These are phyloP conservation scores for Parnassius mnemosyne DNA, from an alignment of 2,888 invertebrate genomes.

Conservation along the genomic window DNA sequence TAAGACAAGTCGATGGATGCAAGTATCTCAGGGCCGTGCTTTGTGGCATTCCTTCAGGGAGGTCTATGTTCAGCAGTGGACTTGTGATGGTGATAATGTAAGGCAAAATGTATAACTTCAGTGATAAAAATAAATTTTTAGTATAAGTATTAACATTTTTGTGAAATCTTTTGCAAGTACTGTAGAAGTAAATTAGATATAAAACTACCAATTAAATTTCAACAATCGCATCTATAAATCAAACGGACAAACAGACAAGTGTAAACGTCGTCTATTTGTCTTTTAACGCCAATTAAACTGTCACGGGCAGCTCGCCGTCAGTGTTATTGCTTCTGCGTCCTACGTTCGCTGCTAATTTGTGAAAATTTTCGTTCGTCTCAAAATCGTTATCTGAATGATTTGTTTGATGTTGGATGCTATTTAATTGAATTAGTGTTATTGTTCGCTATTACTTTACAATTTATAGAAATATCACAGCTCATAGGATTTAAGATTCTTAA, in stretches of 20 bases:
- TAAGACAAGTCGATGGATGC: too few relatives aligned
- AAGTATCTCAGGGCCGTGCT: too few relatives aligned
- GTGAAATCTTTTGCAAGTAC: too few relatives aligned
- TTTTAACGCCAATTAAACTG: slow-evolving; percentile 28
- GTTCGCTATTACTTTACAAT: slow-evolving; percentile 10
- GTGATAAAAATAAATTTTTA: too few relatives aligned
- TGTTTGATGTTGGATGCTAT: slow-evolving; percentile 21
- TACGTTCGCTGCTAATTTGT: slow-evolving; percentile 24
- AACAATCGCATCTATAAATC: slow-evolving; percentile 18
- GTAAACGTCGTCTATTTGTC: slow-evolving; percentile 27
- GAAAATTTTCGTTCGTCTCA: slow-evolving; percentile 22
- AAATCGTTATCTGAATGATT: slow-evolving; percentile 24
- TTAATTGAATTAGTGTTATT: slow-evolving; percentile 27
- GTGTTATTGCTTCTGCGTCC: slow-evolving; percentile 20
- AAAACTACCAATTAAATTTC: slow-evolving; percentile 6
- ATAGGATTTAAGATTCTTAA: too few relatives aligned
- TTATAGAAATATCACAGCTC: slow-evolving; percentile 14
- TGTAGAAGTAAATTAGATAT: too few relatives aligned
- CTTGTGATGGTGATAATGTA: too few relatives aligned
- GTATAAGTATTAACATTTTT: too few relatives aligned
- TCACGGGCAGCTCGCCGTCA: slow-evolving; percentile 22
- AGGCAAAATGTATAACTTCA: too few relatives aligned
- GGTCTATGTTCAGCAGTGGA: too few relatives aligned
- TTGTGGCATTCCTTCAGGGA: too few relatives aligned
- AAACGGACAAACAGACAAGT: slow-evolving; percentile 24